Percentiles rank a stretch among this genome's conserved stretches.
These are phyloP conservation scores for Phodopus roborovskii DNA, from an alignment of 2,113 vertebrate species.

Conservation along the genomic window DNA sequence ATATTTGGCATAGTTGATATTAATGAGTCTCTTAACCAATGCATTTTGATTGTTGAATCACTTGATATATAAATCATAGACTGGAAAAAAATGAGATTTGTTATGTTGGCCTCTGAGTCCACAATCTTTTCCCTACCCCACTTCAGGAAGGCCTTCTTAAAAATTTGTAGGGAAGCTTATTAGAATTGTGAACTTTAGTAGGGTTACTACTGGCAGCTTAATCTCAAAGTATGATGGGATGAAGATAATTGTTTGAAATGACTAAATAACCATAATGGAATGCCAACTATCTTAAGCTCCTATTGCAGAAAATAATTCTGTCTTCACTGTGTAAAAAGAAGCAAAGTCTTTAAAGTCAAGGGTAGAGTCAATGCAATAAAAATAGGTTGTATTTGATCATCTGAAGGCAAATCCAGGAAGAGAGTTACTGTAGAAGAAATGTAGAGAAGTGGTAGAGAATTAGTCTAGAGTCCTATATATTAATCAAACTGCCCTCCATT, in stretches of 20 bases:
- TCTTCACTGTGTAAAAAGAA: background rate
- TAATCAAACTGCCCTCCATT: background rate
- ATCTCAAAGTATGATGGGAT: slow-evolving; percentile 46
- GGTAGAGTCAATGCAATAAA: background rate
- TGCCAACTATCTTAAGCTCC: slow-evolving; percentile 63
- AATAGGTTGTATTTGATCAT: background rate
- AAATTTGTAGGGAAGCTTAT: background rate
- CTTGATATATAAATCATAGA: slow-evolving; percentile 21
- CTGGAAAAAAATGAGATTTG: background rate
- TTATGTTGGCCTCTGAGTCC: background rate
- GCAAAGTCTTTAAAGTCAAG: background rate
- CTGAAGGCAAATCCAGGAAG: background rate
- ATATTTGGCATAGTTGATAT: background rate
- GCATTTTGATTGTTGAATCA: slow-evolving; percentile 5
- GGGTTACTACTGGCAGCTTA: slow-evolving; percentile 47
- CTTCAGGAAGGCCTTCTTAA: slow-evolving; percentile 35
- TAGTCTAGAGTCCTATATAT: background rate
- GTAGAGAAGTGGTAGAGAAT: background rate
- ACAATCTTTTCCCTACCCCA: background rate
- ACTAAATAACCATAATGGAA: slow-evolving; percentile 54
- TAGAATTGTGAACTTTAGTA: slow-evolving; percentile 53
- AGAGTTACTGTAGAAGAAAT: background rate
- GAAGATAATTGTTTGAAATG: slow-evolving; percentile 53
- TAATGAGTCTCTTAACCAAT: background rate
- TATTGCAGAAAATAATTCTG: slow-evolving; percentile 42